A percentile compares a stretch with the other conserved stretches of the same genome.
Evolutionary conservation across 2,888 invertebrate species (phyloP).

Genomic region (Hartigia nigra): DNA sequence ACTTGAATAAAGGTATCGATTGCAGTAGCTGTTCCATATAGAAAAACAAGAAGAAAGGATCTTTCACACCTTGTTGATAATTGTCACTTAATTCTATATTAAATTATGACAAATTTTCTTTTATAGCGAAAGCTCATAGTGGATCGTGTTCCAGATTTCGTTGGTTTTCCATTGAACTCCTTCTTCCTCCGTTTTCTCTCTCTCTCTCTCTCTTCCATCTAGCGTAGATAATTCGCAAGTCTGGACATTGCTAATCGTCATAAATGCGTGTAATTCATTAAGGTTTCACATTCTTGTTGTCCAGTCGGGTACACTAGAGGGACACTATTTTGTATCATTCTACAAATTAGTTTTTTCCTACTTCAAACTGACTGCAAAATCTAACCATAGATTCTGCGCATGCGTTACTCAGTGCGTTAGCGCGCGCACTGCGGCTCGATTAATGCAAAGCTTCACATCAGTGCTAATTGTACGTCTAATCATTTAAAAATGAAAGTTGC

Average conservation of each 20-base stretch:
- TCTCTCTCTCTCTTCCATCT: neutral
- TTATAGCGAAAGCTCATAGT: neutral
- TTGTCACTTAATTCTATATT: neutral
- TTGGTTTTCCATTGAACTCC: neutral
- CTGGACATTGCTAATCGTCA: neutral
- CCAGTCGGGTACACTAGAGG: neutral
- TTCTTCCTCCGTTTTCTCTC: neutral
- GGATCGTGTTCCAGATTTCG: neutral
- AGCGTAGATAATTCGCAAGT: neutral
- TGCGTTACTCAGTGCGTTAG: neutral
- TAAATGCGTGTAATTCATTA: neutral
- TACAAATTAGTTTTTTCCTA: neutral
- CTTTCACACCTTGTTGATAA: neutral
- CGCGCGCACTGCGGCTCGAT: neutral
- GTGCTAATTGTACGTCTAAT: neutral
- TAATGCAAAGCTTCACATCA: neutral
- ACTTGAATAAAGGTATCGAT: neutral
- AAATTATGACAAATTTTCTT: neutral
- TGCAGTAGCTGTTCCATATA: neutral
- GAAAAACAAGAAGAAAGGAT: neutral
- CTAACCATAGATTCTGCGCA: neutral
- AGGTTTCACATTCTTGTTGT: neutral
- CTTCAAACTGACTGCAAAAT: neutral
- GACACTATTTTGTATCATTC: neutral
- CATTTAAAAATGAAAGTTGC: neutral